These are phyloP conservation scores for Mallateleia sp. DNA, from an alignment of 2,888 invertebrate species.

Conservation along the genomic window DNA sequence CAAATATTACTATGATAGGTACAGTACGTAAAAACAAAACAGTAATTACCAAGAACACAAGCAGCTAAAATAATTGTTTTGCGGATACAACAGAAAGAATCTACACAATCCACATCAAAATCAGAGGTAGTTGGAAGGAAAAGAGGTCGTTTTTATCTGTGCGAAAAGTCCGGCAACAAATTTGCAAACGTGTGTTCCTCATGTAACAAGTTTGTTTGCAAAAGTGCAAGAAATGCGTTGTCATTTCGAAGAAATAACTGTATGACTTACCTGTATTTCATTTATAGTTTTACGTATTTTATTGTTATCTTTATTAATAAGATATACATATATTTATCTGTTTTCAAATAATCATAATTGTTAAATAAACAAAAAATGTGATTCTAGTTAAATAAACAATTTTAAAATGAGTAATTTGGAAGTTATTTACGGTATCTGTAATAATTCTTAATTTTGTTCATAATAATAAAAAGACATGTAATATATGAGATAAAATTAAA, in stretches of 20 bases:
- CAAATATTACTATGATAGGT: constrained; percentile 11
- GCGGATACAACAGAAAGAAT: constrained; percentile 1
- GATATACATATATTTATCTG: neutral
- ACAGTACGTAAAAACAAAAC: constrained; percentile 14
- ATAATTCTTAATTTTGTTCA: neutral
- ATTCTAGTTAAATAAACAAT: neutral
- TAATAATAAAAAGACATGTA: neutral
- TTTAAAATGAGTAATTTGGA: neutral
- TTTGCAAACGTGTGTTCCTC: neutral
- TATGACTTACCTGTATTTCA: too few relatives aligned
- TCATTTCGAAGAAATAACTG: too few relatives aligned
- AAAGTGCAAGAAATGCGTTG: constrained; percentile 5
- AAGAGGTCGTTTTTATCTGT: neutral
- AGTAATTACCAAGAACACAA: constrained; percentile 1
- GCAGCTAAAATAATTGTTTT: neutral
- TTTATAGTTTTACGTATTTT: too few relatives aligned
- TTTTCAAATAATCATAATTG: neutral
- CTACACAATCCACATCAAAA: neutral
- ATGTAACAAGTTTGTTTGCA: neutral
- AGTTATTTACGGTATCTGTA: neutral
- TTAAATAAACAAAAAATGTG: neutral
- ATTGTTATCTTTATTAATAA: too few relatives aligned
- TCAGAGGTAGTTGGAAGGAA: neutral
- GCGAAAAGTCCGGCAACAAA: neutral
- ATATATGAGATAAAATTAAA: neutral